Evolutionary conservation across 2,888 invertebrate genomes (phyloP), one percentile per base, ranked within the genome.

Genomic region (Macaria notata): DNA sequence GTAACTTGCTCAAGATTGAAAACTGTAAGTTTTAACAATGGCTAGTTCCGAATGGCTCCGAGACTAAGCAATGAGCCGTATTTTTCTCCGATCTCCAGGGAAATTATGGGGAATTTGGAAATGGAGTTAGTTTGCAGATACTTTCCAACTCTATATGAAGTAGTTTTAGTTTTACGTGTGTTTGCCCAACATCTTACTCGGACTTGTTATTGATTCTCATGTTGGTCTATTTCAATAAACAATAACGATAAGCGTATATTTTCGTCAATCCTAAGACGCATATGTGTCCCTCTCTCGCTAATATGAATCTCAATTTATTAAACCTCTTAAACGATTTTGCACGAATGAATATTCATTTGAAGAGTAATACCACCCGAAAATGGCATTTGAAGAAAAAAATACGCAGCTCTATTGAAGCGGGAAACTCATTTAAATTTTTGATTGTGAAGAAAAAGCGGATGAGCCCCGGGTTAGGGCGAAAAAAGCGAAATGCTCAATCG

Each of bases 331-430:
- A 83, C 89, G 89, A 86, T 89, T 89, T 88, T 78, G 81, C 84
- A 81, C 79, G 74, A 84, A 90, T 90, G 89, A 89, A 90, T 90
- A 90, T 90, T 90, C 89, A 90, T 88, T 88, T 85, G 79, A 54
- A 76, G 81, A 83, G 86, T 86, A 86, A 87, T 86, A 80, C 83
- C 83, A 81, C 78, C 83, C 81, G 75, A 79, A 86, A 88, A 87
- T 83, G 84, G 84, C 82, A 86, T 86, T 84, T 85, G 76, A 76
- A 76, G 75, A 83, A 79, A 76, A 86, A 87, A 86, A 82, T 77
- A 77, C 79, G 77, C 71, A 77, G 71, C 70, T 74, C 78, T 73
- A 76, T 68, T 72, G 78, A 79, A 79, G 76, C 76, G 78, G 83
- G 74, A 83, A 86, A 82, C 81, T 87, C 85, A 86, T 89, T 87